A percentile compares a stretch with the other conserved stretches of the same genome.
Conservation (phyloP, 2,888 invertebrate genomes). For the Ditylenchus weischeri region DNA sequence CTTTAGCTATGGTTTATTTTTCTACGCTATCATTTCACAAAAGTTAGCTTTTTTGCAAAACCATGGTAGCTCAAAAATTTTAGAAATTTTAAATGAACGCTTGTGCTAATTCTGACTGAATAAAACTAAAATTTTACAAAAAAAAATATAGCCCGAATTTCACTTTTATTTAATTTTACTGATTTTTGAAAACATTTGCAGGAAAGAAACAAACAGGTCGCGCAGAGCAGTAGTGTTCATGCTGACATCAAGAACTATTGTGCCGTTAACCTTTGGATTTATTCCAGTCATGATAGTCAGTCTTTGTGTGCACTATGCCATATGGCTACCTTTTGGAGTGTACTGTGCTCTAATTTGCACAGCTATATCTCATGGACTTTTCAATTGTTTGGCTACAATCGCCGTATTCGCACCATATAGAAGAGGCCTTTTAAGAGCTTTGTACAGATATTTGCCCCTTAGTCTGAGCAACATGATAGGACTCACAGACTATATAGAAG, state of each 20-base stretch:
- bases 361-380: constrained; percentile 10
- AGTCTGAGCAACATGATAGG: background rate
- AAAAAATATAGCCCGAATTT: too few relatives aligned
- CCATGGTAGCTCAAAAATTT: too few relatives aligned
- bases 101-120: too few relatives aligned
- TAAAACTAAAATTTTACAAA: too few relatives aligned
- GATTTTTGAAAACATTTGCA: background rate
- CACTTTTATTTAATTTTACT: too few relatives aligned
- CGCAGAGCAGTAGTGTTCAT: constrained; percentile 9
- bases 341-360: constrained; percentile 1
- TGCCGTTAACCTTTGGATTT: constrained; percentile 11
- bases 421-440: background rate
- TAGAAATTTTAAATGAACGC: too few relatives aligned
- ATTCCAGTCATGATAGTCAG: constrained; percentile 16
- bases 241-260: constrained; percentile 6
- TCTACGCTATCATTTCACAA: too few relatives aligned
- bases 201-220: background rate
- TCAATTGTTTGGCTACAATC: constrained; percentile 3
- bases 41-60: too few relatives aligned
- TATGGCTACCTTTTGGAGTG: background rate
- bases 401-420: constrained; percentile 8
- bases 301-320: background rate
- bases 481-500: background rate
- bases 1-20: too few relatives aligned
- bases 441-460: background rate